phyloP scores from a whole-genome alignment of 53 echinoderm and acorn worm genomes.

The Antedon mediterranea region DNA sequence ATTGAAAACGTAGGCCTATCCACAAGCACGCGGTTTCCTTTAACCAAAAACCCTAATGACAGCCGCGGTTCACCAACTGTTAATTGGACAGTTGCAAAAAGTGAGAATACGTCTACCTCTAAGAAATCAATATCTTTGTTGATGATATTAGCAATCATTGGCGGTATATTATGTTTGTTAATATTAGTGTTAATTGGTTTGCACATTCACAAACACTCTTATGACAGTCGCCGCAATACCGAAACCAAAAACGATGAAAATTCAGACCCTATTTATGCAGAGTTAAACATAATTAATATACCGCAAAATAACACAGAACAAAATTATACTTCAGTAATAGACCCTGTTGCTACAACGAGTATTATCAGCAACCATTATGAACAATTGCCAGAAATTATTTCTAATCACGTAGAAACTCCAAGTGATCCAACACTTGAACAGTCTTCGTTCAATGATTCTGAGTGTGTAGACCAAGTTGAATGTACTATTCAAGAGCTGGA shows the following conservation, averaged over 20 bases:
- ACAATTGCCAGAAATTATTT: not conserved
- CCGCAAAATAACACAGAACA: not conserved
- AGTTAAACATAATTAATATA: not conserved
- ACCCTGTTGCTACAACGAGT: not conserved
- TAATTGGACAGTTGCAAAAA: not conserved
- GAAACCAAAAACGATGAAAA: not conserved
- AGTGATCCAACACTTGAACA: not conserved
- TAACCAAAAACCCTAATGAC: not conserved
- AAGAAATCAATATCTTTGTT: not conserved
- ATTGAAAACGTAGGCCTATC: not conserved
- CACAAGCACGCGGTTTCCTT: not conserved
- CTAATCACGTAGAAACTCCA: not conserved
- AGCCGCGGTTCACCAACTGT: not conserved
- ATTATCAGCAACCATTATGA: not conserved
- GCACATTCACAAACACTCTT: not conserved
- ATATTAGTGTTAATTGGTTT: not conserved
- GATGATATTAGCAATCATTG: not conserved
- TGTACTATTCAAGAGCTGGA: not conserved
- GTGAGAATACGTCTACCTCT: not conserved
- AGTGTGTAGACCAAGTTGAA: not conserved
- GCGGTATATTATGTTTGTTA: not conserved
- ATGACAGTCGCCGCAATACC: not conserved
- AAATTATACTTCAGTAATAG: not conserved
- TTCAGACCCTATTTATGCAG: not conserved
- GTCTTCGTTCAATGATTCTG: not conserved